A percentile compares a stretch with the other conserved stretches of the same genome.
Conservation (phyloP, 2,797 vertebrate species). For the Carapus acus region DNA sequence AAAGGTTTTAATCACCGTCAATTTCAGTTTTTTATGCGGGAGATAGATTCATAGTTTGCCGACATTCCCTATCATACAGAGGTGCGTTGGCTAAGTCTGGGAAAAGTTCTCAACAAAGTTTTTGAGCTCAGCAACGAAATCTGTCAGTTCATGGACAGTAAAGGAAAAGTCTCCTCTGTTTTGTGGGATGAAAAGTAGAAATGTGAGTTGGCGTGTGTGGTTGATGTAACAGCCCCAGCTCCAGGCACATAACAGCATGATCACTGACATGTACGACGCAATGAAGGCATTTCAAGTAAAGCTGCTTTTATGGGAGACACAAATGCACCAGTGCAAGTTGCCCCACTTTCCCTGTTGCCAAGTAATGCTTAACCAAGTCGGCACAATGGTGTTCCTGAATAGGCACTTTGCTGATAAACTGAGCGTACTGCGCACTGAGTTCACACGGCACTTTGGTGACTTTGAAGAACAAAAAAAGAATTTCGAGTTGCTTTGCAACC, state of each 20-base stretch:
- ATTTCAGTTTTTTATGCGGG: background rate
- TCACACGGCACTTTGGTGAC: background rate
- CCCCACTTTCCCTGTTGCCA: constrained; percentile 16
- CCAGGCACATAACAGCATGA: background rate
- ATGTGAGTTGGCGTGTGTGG: background rate
- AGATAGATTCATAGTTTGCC: constrained; percentile 5
- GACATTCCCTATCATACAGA: constrained; percentile 13
- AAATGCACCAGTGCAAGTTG: constrained; percentile 11
- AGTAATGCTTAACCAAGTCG: background rate
- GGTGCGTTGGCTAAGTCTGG: constrained; percentile 6
- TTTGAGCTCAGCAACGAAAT: constrained; percentile 10
- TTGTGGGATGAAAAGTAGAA: background rate
- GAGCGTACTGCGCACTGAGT: background rate
- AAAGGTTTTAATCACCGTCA: constrained; percentile 14
- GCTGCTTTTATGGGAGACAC: constrained; percentile 15
- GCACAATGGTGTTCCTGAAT: background rate
- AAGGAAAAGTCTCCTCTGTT: constrained; percentile 8
- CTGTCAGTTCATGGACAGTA: constrained; percentile 12
- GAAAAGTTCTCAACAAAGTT: constrained; percentile 3
- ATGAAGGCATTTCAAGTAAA: constrained; percentile 14
- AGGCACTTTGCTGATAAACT: constrained; percentile 14
- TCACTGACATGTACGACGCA: constrained; percentile 9
- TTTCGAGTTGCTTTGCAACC: constrained; percentile 2
- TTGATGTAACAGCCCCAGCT: constrained; percentile 2
- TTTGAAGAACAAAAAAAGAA: constrained; percentile 3